Base-by-base conservation (phyloP, 2,797 vertebrate species). In the Rhyacichthys aspro region DNA sequence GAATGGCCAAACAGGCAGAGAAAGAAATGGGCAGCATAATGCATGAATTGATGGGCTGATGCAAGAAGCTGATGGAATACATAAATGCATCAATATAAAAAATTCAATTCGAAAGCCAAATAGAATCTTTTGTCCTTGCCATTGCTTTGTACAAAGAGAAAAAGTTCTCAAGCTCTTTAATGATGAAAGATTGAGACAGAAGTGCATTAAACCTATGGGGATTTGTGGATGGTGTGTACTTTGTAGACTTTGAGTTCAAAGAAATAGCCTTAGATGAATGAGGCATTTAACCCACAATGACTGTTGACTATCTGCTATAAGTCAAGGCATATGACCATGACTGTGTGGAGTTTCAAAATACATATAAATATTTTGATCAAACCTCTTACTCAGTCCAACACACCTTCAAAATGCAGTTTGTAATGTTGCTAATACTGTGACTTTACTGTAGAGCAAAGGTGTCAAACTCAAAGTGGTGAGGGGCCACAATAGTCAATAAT, bases 61-160 rank as follows among this genome's bases (percentile, higher is more conserved):
- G 71, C 49, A 66, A 71, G 45, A 52, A 43, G 46, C 81, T 71
- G 85, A 87, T 86, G 68, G 76, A 83, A 88, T 85, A 83, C 60
- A 85, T 86, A 86, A 87, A 87, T 85, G 76, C 79, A 85, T 84
- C 72, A 82, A 72, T 76, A 76, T 46, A 77, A 56, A 28, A 85
- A 82, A 85, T 83, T 71, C 63, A 76, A 67, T 85, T 81, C 70
- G 52, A n/a, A 72, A 58, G 57, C 50, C 68, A 80, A 87, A 80
- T 80, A 67, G 23, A 78, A 66, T 71, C 10, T 65, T 81, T 73
- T 85, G 62, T 83, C 59, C 38, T 41, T 50, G 55, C 9, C 18
- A 59, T 36, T 62, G 59, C 70, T 71, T n/a, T n/a, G n/a, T 71
- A 38, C 11, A 17, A 11, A 32, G 15, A 33, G 41, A 43, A 2